These are phyloP conservation scores for Hemicrepidius hirtus DNA, from an alignment of 2,888 invertebrate genomes.

Conservation along the genomic window DNA sequence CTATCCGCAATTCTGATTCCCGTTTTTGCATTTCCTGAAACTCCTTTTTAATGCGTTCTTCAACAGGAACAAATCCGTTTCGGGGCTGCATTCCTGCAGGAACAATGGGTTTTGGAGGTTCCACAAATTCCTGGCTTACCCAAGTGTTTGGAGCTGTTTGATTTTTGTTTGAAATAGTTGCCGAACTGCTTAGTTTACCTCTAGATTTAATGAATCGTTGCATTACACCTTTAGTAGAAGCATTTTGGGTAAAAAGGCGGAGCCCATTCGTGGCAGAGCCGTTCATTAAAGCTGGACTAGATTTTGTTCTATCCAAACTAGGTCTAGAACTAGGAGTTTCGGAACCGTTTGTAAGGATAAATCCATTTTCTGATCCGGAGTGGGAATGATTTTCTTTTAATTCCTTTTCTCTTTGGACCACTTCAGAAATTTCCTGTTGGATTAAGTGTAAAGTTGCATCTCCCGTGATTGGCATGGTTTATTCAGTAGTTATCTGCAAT, in stretches of 20 bases:
- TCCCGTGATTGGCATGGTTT: slow-evolving; percentile 56
- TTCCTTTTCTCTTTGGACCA: slow-evolving; percentile 88
- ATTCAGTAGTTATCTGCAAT: slow-evolving; percentile 10
- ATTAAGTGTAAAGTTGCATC: slow-evolving; percentile 87
- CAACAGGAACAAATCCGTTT: slow-evolving; percentile 88
- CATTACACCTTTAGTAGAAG: slow-evolving; percentile 82
- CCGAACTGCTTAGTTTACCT: slow-evolving; percentile 77
- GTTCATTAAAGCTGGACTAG: slow-evolving; percentile 37
- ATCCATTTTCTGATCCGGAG: slow-evolving; percentile 61
- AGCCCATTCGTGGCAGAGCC: slow-evolving; percentile 70
- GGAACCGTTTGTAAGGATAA: slow-evolving; percentile 19
- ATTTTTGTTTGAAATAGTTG: slow-evolving; percentile 62
- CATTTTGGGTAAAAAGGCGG: slow-evolving; percentile 78
- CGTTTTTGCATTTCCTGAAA: slow-evolving; percentile 86
- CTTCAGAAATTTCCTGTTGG: slow-evolving; percentile 92
- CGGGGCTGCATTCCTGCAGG: slow-evolving; percentile 78
- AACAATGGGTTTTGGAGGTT: slow-evolving; percentile 53
- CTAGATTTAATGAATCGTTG: slow-evolving; percentile 88
- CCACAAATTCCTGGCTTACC: slow-evolving; percentile 58
- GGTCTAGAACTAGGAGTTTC: slow-evolving; percentile 67
- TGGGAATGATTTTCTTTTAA: slow-evolving; percentile 78
- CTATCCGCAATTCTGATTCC: slow-evolving; percentile 75
- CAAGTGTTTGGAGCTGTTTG: slow-evolving; percentile 27
- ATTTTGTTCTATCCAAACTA: slow-evolving; percentile 64
- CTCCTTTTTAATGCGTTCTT: slow-evolving; percentile 92